These are phyloP conservation scores for Mastomys natalensis DNA, from an alignment of 2,113 vertebrate genomes.

Conservation along the genomic window DNA sequence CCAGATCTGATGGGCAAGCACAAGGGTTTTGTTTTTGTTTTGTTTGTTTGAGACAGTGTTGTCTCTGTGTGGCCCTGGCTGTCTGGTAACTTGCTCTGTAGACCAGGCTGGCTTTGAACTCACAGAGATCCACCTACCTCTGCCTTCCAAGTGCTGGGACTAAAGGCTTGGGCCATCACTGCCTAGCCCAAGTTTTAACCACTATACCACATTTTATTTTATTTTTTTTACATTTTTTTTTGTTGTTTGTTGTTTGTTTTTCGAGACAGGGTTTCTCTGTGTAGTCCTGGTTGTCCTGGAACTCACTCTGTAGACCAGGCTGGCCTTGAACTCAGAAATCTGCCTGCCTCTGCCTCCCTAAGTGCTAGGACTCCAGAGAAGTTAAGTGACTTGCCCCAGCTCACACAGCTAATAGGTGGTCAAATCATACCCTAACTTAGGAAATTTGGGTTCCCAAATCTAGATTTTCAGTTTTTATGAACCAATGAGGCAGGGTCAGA, in stretches of 20 bases:
- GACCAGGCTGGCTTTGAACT: not conserved
- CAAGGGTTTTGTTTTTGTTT: not conserved
- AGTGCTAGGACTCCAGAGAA: constrained; percentile 32
- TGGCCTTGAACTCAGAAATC: too few species aligned
- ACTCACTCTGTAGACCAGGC: too few species aligned
- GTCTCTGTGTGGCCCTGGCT: not conserved
- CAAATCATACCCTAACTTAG: constrained; percentile 38
- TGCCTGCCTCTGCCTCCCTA: too few species aligned
- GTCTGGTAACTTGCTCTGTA: not conserved
- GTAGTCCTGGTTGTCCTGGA: too few species aligned
- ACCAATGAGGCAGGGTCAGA: too few species aligned
- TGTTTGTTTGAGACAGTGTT: not conserved
- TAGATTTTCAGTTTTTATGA: not conserved
- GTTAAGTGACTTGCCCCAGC: not conserved
- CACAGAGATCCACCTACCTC: not conserved
- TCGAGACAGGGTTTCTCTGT: too few species aligned
- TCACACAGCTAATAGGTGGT: not conserved
- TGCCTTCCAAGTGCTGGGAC: not conserved
- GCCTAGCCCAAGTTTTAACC: not conserved
- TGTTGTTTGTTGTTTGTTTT: too few species aligned
- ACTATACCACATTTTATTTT: not conserved
- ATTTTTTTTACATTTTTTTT: too few species aligned
- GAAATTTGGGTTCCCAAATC: not conserved
- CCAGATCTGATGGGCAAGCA: not conserved
- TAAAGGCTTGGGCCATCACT: not conserved